phyloP scores from a whole-genome alignment of 1,140 invertebrate genomes.

The Subanguina moxae region DNA sequence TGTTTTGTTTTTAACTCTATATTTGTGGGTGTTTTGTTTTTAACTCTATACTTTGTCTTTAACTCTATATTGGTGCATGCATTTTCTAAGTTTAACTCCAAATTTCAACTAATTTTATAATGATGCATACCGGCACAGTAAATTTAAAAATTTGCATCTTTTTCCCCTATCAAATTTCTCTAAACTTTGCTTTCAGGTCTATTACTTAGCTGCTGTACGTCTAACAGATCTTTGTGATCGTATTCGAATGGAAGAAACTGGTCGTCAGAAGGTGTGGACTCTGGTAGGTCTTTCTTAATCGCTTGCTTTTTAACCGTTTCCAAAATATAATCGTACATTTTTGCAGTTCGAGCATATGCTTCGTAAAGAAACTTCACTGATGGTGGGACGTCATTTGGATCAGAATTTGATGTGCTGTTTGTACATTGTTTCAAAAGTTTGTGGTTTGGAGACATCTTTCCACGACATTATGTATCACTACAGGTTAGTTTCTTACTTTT shows the following conservation, averaged over 20 bases:
- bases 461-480: slow-evolving; percentile 54
- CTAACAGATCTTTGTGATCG: slow-evolving; percentile 82
- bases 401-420: slow-evolving; percentile 97
- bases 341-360: slow-evolving; percentile 72
- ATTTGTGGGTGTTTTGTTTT: no score
- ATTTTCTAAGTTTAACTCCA: no score
- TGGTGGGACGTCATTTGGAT: slow-evolving; percentile 88
- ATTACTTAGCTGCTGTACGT: slow-evolving; percentile 80
- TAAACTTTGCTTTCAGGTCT: slow-evolving; percentile 69
- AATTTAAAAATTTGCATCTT: no score
- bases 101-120: no score
- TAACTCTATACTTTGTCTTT: no score
- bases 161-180: no score
- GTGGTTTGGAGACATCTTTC: slow-evolving; percentile 38
- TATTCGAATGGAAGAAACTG: slow-evolving; percentile 61
- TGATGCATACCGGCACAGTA: no score
- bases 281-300: slow-evolving; percentile 66
- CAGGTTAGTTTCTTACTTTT: background rate
- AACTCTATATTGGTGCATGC: no score
- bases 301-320: background rate
- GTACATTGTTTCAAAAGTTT: slow-evolving; percentile 84
- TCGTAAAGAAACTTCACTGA: slow-evolving; percentile 75
- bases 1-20: no score
- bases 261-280: slow-evolving; percentile 68
- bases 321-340: background rate